These are phyloP conservation scores for Mythimna pallens DNA, from an alignment of 2,888 invertebrate species.

Conservation along the genomic window DNA sequence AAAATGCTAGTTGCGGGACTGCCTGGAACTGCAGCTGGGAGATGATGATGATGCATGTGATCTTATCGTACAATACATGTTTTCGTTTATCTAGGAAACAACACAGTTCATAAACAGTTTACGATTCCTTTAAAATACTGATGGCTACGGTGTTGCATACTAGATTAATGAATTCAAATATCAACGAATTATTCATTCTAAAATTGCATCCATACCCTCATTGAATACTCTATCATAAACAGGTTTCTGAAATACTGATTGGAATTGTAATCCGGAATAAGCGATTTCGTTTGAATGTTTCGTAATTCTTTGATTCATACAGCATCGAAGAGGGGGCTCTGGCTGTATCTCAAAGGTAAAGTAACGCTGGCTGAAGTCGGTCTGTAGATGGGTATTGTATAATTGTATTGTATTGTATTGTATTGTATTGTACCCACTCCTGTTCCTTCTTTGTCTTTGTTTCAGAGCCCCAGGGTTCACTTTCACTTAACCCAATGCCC, in stretches of 20 bases:
- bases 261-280: slow-evolving; percentile 50
- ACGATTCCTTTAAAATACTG: slow-evolving; percentile 1
- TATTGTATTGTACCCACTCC: no score
- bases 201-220: slow-evolving; percentile 60
- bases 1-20: no score
- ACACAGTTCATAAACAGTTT: not conserved
- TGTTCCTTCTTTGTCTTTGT: no score
- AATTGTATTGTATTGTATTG: no score
- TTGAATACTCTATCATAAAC: slow-evolving; percentile 57
- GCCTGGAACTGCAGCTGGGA: not conserved
- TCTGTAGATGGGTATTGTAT: not conserved
- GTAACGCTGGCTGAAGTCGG: not conserved
- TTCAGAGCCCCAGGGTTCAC: no score
- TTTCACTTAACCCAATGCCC: no score
- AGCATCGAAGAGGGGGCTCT: not conserved
- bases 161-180: slow-evolving; percentile 53
- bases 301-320: slow-evolving; percentile 32
- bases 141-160: slow-evolving; percentile 37
- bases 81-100: slow-evolving; percentile 2
- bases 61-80: not conserved
- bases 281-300: slow-evolving; percentile 55
- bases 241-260: slow-evolving; percentile 52
- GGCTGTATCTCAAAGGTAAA: not conserved
- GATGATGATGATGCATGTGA: not conserved
- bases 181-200: slow-evolving; percentile 55